Conservation (phyloP, 2,888 invertebrate genomes). For the Odontomyia ornata region DNA sequence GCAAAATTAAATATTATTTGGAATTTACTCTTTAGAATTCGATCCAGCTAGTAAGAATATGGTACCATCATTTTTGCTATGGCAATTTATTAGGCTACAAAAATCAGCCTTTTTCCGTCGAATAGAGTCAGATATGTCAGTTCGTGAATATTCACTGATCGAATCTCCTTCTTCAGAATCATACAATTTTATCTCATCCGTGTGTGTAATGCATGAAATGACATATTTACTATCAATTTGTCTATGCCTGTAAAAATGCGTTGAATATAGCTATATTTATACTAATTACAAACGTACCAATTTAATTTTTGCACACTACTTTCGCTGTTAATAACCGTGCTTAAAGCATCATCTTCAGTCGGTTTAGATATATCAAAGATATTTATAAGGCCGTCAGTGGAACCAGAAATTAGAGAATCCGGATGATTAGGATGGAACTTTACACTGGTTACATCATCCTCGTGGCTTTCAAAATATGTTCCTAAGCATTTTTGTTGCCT, state of each 20-base stretch:
- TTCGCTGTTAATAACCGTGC: constrained; percentile 79
- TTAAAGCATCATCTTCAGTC: constrained; percentile 82
- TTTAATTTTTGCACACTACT: constrained; percentile 75
- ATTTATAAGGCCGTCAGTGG: constrained; percentile 86
- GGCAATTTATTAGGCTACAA: constrained; percentile 73
- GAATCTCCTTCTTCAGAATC: constrained; percentile 71
- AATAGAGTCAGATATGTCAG: constrained; percentile 69
- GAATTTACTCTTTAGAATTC: constrained; percentile 68
- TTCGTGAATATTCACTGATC: constrained; percentile 68
- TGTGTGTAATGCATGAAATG: constrained; percentile 76
- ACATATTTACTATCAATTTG: constrained; percentile 63
- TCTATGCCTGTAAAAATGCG: constrained; percentile 55
- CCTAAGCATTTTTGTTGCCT: constrained; percentile 72
- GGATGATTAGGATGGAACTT: constrained; percentile 76
- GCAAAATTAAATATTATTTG: background rate
- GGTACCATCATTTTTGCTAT: constrained; percentile 64
- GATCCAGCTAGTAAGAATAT: constrained; percentile 74
- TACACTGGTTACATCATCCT: constrained; percentile 80
- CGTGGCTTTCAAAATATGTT: constrained; percentile 85
- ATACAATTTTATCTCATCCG: constrained; percentile 77
- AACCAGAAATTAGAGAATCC: constrained; percentile 77
- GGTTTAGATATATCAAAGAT: constrained; percentile 78
- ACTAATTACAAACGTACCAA: constrained; percentile 62
- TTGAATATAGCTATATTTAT: background rate
- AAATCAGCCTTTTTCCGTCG: constrained; percentile 70